Evolutionary conservation across 1,140 invertebrate species (phyloP).

Genomic region (Drosophila fuyamai): DNA sequence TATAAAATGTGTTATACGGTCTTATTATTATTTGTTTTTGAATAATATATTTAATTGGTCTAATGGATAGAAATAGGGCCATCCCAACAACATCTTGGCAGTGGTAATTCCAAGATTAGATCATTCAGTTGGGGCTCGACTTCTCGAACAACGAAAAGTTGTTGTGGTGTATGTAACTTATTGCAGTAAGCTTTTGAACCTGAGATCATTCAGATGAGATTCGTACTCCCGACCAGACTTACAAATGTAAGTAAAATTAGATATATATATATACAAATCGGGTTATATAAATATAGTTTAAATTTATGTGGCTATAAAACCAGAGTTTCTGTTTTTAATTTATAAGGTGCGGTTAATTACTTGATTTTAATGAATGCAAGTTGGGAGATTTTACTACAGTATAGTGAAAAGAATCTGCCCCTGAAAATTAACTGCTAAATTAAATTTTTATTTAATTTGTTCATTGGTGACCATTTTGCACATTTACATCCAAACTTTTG

Average conservation of each 20-base stretch:
- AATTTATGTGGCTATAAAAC: too few species aligned
- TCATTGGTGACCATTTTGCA: background rate
- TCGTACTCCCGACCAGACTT: background rate
- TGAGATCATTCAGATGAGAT: background rate
- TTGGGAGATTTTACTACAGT: too few species aligned
- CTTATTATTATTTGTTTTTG: constrained; percentile 12
- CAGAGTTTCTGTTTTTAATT: too few species aligned
- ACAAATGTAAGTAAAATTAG: background rate
- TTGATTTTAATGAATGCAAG: too few species aligned
- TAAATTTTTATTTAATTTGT: background rate
- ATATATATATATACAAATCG: background rate
- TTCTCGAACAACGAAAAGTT: background rate
- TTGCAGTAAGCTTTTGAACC: background rate
- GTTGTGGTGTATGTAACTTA: too few species aligned
- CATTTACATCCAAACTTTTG: background rate
- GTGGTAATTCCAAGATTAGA: background rate
- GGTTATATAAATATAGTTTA: too few species aligned
- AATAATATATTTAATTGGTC: constrained; percentile 6
- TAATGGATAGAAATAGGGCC: constrained; percentile 3
- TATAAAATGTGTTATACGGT: background rate
- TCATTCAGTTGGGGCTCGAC: background rate
- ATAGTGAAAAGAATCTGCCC: too few species aligned
- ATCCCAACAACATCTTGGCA: background rate
- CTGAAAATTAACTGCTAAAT: too few species aligned
- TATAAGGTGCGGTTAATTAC: too few species aligned